Evolutionary conservation across 2,797 vertebrate species (phyloP).

Genomic region (Takifugu ocellatus): DNA sequence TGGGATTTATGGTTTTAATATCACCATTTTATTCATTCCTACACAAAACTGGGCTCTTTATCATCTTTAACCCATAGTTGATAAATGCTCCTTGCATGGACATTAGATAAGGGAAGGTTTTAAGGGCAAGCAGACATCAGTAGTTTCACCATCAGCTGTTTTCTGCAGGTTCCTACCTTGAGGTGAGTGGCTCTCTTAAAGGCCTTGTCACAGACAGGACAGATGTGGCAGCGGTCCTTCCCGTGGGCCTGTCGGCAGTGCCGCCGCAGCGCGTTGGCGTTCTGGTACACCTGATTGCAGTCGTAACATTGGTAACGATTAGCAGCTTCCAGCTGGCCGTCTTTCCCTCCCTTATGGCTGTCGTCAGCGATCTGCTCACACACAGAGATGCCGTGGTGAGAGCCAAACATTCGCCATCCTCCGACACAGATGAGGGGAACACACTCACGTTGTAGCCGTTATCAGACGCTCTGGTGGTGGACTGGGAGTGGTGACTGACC

Average conservation of each 20-base stretch:
- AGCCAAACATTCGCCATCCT: background rate
- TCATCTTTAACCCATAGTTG: too few species aligned
- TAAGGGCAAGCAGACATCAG: background rate
- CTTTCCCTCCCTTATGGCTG: slow-evolving; percentile 67
- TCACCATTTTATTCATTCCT: background rate
- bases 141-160: background rate
- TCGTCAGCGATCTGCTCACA: slow-evolving; percentile 77
- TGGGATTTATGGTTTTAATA: slow-evolving; percentile 2
- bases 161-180: slow-evolving; percentile 77
- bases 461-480: slow-evolving; percentile 70
- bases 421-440: slow-evolving; percentile 8
- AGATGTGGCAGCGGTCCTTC: slow-evolving; percentile 92
- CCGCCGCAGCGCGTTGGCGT: slow-evolving; percentile 82
- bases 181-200: slow-evolving; percentile 97
- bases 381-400: background rate
- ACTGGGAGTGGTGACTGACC: slow-evolving; percentile 84
- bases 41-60: background rate
- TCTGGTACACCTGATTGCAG: slow-evolving; percentile 83
- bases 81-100: too few species aligned
- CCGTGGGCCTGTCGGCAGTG: slow-evolving; percentile 90
- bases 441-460: slow-evolving; percentile 81
- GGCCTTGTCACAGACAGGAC: slow-evolving; percentile 88
- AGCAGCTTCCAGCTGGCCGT: slow-evolving; percentile 74
- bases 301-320: slow-evolving; percentile 86
- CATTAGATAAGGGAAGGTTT: background rate